These are phyloP conservation scores for Cotesia glomerata DNA, from an alignment of 1,140 invertebrate genomes.

Conservation along the genomic window DNA sequence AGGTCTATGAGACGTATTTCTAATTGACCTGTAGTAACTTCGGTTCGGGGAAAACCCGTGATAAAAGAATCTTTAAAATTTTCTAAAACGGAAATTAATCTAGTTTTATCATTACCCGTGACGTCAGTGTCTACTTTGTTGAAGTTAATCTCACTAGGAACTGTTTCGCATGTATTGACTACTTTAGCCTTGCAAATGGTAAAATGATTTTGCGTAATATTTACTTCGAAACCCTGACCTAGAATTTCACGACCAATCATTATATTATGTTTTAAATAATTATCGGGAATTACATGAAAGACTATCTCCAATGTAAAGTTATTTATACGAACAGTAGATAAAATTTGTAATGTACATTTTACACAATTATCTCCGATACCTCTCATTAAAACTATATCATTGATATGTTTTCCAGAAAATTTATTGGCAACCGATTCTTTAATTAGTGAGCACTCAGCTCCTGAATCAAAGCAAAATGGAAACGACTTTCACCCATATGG, in stretches of 20 bases:
- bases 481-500: slow-evolving; percentile 28
- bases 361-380: slow-evolving; percentile 11
- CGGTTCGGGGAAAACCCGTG: neutral
- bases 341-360: slow-evolving; percentile 1
- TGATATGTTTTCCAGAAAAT: slow-evolving; percentile 19
- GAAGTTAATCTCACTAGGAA: neutral
- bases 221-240: neutral
- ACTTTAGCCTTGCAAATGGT: neutral
- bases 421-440: slow-evolving; percentile 16
- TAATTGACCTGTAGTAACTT: neutral
- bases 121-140: slow-evolving; percentile 14
- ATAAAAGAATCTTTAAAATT: slow-evolving; percentile 7
- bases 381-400: slow-evolving; percentile 8
- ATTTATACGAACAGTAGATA: neutral
- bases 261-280: slow-evolving; percentile 7
- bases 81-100: neutral
- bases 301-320: neutral
- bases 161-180: neutral
- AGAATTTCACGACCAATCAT: slow-evolving; percentile 23
- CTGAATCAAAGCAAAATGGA: slow-evolving; percentile 30
- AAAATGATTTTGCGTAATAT: neutral
- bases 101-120: neutral
- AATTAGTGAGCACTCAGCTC: slow-evolving; percentile 32
- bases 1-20: slow-evolving; percentile 6
- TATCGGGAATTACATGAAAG: slow-evolving; percentile 16